These are phyloP conservation scores for Otolemur garnettii DNA, from an alignment of 2,113 vertebrate species.

Conservation along the genomic window DNA sequence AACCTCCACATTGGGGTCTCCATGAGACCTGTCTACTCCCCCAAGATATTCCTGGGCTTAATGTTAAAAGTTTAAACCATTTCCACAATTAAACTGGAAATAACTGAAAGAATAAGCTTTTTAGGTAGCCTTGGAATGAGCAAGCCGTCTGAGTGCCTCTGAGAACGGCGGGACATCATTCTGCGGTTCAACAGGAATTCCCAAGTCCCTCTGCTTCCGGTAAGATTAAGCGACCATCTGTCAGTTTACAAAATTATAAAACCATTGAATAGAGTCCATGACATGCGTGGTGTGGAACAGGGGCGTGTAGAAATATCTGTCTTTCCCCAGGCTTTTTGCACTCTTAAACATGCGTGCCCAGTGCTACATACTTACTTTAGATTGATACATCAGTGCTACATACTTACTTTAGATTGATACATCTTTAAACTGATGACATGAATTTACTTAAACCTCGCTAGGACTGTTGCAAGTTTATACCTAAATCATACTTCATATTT, in stretches of 20 bases:
- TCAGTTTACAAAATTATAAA: background rate
- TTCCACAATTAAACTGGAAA: background rate
- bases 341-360: background rate
- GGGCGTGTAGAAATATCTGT: accelerated
- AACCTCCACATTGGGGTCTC: too few relatives aligned
- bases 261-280: background rate
- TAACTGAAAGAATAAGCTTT: background rate
- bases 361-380: too few relatives aligned
- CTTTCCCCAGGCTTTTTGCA: background rate
- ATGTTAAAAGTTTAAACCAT: background rate
- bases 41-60: background rate
- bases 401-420: background rate
- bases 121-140: accelerated
- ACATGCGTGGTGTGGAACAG: accelerated
- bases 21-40: background rate
- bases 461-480: accelerated
- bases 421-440: background rate
- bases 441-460: background rate
- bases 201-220: too few relatives aligned
- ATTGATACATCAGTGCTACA: too few relatives aligned
- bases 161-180: accelerated
- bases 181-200: accelerated
- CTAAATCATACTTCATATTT: background rate
- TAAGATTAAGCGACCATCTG: accelerated
- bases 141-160: background rate